Conservation (phyloP, 2,888 invertebrate species). For the Temnothorax ravouxi region DNA sequence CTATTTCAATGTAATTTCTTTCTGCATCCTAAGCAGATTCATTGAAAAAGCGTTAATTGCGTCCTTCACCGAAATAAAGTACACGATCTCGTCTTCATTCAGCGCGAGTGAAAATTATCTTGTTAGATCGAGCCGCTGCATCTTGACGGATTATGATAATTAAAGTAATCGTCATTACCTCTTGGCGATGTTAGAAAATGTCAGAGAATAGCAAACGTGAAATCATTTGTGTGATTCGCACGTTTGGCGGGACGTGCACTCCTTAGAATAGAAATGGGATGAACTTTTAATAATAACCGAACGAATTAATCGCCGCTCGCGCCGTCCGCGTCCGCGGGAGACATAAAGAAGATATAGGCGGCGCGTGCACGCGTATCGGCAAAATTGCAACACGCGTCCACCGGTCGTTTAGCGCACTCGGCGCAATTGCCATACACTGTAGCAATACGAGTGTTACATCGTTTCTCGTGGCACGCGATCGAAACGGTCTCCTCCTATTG, state of each 20-base stretch:
- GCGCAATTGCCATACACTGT: constrained; percentile 73
- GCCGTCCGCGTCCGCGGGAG: constrained; percentile 31
- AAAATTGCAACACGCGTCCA: constrained; percentile 73
- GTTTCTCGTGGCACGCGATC: constrained; percentile 79
- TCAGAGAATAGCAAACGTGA: constrained; percentile 26
- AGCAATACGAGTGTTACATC: constrained; percentile 75
- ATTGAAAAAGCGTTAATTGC: constrained; percentile 39
- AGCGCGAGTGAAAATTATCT: constrained; percentile 50
- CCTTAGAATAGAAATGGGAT: not conserved
- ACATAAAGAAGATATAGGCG: constrained; percentile 11
- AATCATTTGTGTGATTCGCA: not conserved
- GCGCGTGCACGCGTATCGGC: constrained; percentile 65
- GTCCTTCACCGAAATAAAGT: constrained; percentile 50
- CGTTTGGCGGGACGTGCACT: not conserved
- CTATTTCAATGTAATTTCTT: not conserved
- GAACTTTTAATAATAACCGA: constrained; percentile 51
- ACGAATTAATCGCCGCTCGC: constrained; percentile 35
- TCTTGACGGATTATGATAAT: constrained; percentile 54
- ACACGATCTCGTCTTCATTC: constrained; percentile 38
- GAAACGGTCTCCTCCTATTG: constrained; percentile 72
- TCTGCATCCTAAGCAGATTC: not conserved
- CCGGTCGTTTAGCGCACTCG: constrained; percentile 68
- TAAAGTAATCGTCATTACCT: constrained; percentile 46
- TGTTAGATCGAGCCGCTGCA: constrained; percentile 39
- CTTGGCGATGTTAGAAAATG: constrained; percentile 39